A percentile compares a stretch with the other conserved stretches of the same genome.
These are phyloP conservation scores for Magallana angulata DNA, from an alignment of 1,140 invertebrate genomes.

Conservation along the genomic window DNA sequence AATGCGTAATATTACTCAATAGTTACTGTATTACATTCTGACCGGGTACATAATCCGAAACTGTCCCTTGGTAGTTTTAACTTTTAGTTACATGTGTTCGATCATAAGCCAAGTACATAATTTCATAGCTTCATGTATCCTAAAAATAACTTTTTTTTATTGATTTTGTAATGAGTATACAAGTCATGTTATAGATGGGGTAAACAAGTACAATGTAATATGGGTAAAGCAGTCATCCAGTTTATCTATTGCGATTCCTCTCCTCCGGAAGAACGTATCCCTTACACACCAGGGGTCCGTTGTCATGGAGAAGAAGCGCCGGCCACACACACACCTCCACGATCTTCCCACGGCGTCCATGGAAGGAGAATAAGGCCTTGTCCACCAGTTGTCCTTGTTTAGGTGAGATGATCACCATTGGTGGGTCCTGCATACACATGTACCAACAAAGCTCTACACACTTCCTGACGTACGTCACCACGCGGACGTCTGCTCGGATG, in stretches of 20 bases:
- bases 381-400: neutral
- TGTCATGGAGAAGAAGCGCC: slow-evolving; percentile 16
- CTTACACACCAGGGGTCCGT: slow-evolving; percentile 29
- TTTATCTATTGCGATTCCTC: slow-evolving; percentile 5
- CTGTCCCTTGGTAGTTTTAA: too few species aligned
- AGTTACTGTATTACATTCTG: too few species aligned
- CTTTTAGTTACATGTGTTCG: too few species aligned
- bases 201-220: too few species aligned
- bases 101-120: too few species aligned
- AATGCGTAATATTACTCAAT: too few species aligned
- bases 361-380: neutral
- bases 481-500: neutral
- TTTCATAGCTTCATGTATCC: too few species aligned
- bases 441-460: slow-evolving; percentile 42
- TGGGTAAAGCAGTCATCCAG: too few species aligned
- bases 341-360: slow-evolving; percentile 5
- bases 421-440: slow-evolving; percentile 46
- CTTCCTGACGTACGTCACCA: neutral
- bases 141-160: too few species aligned
- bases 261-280: slow-evolving; percentile 25
- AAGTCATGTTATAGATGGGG: too few species aligned
- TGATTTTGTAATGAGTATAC: too few species aligned
- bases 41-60: too few species aligned
- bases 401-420: neutral
- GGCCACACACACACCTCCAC: neutral